phyloP scores from a whole-genome alignment of 2,888 invertebrate species.

The Drosophila quinaria region DNA sequence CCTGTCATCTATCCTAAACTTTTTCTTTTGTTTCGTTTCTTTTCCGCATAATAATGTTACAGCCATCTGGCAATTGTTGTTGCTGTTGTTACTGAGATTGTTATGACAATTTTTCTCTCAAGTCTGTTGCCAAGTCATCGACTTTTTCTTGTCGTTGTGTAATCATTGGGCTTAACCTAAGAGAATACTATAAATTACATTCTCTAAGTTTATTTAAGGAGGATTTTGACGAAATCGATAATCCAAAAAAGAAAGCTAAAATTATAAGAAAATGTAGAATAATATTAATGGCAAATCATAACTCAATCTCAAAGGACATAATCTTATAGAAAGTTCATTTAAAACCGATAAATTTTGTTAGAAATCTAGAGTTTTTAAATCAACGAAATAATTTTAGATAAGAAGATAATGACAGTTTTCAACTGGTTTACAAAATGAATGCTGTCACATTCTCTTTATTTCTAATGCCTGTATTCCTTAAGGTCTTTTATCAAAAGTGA shows the following conservation, averaged over 20 bases:
- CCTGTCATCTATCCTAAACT: conserved; percentile 37
- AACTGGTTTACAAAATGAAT: not conserved
- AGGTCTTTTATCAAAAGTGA: not conserved
- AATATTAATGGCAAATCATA: not conserved
- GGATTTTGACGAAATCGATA: not conserved
- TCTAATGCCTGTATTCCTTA: not conserved
- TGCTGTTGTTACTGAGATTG: conserved; percentile 23
- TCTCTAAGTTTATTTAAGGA: conserved; percentile 1
- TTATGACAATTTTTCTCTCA: conserved; percentile 22
- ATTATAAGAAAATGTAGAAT: not conserved
- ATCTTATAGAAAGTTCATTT: no score
- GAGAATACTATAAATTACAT: not conserved
- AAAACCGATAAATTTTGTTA: no score
- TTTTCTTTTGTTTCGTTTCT: conserved; percentile 11
- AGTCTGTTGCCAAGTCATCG: conserved; percentile 29
- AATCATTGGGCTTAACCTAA: conserved; percentile 8
- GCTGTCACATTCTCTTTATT: not conserved
- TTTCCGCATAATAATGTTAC: conserved; percentile 39
- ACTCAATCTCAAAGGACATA: not conserved
- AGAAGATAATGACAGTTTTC: not conserved
- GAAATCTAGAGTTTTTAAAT: no score
- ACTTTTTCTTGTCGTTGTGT: conserved; percentile 9
- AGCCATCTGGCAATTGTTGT: conserved; percentile 37
- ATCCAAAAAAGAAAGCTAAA: not conserved
- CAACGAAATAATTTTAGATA: no score